These are phyloP conservation scores for Girardinus metallicus DNA, from an alignment of 2,797 vertebrate species.

Conservation along the genomic window DNA sequence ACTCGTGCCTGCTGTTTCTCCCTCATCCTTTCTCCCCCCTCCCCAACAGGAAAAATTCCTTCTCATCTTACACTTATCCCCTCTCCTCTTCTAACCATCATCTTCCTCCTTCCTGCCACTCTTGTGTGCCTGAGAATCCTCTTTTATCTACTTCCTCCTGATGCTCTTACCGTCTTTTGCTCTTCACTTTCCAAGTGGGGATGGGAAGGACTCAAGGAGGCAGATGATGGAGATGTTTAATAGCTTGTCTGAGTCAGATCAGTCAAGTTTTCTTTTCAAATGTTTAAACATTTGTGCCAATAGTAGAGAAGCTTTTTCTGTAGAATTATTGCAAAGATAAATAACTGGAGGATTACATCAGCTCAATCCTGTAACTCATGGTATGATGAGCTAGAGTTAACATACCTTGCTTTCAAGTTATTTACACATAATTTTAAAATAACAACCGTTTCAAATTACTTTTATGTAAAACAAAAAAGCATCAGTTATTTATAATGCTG, in stretches of 20 bases:
- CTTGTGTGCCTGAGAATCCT: conserved; percentile 21
- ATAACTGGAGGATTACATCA: background rate
- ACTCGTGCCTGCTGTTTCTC: conserved; percentile 27
- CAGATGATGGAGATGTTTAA: conserved; percentile 3
- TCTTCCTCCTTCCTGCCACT: conserved; percentile 36
- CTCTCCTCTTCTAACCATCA: conserved; percentile 21
- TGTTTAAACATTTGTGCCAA: background rate
- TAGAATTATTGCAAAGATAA: background rate
- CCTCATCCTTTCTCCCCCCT: conserved; percentile 30
- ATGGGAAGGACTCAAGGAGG: conserved; percentile 12
- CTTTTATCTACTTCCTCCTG: conserved; percentile 36
- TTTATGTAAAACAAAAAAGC: background rate
- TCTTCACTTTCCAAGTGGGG: conserved; percentile 14
- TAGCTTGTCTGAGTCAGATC: conserved; percentile 3
- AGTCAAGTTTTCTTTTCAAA: background rate
- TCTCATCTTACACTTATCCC: conserved; percentile 24
- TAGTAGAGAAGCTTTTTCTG: background rate
- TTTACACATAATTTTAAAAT: background rate
- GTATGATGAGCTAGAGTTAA: background rate
- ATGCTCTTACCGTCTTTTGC: conserved; percentile 15
- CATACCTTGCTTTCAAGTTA: background rate
- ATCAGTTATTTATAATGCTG: background rate
- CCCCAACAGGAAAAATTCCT: conserved; percentile 14
- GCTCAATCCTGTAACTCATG: background rate
- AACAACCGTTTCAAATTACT: background rate